Base-by-base conservation (phyloP, 2,797 vertebrate species). In the Crenuchus spilurus region DNA sequence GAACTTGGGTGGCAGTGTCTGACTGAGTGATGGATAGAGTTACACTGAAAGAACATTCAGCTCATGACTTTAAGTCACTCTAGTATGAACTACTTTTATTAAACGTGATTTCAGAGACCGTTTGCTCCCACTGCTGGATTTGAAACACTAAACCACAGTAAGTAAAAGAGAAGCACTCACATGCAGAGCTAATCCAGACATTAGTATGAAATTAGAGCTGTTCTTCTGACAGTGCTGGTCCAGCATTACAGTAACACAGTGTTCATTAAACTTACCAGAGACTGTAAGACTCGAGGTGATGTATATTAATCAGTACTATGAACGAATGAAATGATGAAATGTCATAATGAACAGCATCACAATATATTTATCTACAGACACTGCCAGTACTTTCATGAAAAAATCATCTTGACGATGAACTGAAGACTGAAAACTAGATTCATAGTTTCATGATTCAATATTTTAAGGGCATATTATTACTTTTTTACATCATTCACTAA, bases 181-280 rank as follows among this genome's bases (percentile, higher is more conserved):
- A 35, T 20, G 31, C 60, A 49, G 18, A 57, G 33, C 52, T 61
- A 44, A 71, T 49, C 41, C 52, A 31, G 26, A 65, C 31, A 20
- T 57, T 16, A 30, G 54, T 9, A 42, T n/a, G 62, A 70, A 76
- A 55, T 64, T 49, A 48, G 57, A n/a, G 49, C 30, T 33, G 31
- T 64, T 51, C 10, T 58, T 49, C 49, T 60, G 24, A 62, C 28
- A 14, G 13, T 20, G 24, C 68, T 51, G 26, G 51, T 65, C 30
- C 14, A 65, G 41, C 67, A 30, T 65, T 49, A 58, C 8, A 48
- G 26, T 66, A 66, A 48, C 52, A 72, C 61, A 60, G n/a, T 70
- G 69, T 62, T 72, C 16, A 31, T 58, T 62, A 30, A 20, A 11
- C 48, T 65, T 31, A 31, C 20, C 26, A 11, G 13, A 52, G 42